Conservation (phyloP, 2,113 vertebrate genomes). For the Phylloscopus whistleri region DNA sequence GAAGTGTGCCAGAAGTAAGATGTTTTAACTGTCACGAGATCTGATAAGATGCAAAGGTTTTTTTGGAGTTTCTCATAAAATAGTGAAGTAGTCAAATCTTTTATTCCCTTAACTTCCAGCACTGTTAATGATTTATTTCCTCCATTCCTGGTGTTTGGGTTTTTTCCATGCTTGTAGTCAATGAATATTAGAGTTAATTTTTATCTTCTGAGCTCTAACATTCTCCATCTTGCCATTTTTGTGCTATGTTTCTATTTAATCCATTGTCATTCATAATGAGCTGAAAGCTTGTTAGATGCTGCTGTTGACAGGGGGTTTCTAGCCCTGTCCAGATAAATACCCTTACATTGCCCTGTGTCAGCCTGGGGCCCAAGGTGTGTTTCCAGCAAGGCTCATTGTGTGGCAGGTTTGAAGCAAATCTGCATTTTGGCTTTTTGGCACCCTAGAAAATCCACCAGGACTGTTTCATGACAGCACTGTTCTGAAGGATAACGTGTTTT, state of each 20-base stretch:
- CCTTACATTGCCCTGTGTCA: not conserved
- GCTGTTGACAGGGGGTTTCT: not conserved
- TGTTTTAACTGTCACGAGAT: not conserved
- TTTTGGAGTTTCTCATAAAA: not conserved
- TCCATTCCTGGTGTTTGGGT: not conserved
- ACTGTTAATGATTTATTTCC: not conserved
- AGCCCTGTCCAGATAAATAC: not conserved
- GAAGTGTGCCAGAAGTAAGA: not conserved
- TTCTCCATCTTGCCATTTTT: not conserved
- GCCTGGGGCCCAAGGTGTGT: not conserved
- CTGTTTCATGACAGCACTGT: not conserved
- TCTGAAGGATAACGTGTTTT: rapidly evolving
- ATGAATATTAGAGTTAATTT: not conserved
- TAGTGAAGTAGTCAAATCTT: not conserved
- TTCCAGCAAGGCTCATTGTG: rapidly evolving
- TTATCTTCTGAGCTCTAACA: not conserved
- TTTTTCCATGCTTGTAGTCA: not conserved
- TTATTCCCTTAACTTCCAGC: not conserved
- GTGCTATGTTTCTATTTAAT: rapidly evolving
- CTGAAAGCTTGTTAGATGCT: not conserved
- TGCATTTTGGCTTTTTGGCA: not conserved
- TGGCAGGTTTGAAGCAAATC: not conserved
- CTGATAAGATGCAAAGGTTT: not conserved
- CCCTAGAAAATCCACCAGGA: rapidly evolving
- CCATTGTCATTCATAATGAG: not conserved